Conservation (phyloP, 2,797 vertebrate species). For the Argyrosomus regius region DNA sequence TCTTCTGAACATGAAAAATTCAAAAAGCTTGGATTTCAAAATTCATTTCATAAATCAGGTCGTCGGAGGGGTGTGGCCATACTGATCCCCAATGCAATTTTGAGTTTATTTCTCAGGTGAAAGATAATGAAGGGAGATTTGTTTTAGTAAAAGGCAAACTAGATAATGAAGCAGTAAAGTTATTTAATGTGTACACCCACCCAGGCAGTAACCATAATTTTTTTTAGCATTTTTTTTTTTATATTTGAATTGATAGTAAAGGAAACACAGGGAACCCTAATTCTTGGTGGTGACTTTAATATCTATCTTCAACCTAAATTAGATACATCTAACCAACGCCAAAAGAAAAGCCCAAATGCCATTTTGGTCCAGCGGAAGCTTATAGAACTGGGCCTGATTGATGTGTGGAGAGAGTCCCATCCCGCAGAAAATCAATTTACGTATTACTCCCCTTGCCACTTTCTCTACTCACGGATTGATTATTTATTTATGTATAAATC, state of each 20-base stretch:
- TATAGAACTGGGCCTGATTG: neutral
- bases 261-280: neutral
- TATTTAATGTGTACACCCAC: too few species aligned
- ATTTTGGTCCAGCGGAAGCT: neutral
- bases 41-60: neutral
- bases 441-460: neutral
- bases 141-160: conserved; percentile 14
- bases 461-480: too few species aligned
- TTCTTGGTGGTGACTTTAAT: conserved; percentile 15
- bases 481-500: too few species aligned
- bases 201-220: too few species aligned
- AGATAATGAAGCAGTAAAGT: neutral
- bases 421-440: conserved; percentile 1
- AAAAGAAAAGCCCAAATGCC: conserved; percentile 1
- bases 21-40: conserved; percentile 8
- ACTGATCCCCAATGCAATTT: conserved; percentile 30
- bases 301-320: neutral
- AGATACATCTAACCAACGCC: conserved; percentile 6
- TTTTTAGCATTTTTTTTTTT: too few species aligned
- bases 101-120: conserved; percentile 9
- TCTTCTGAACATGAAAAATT: conserved; percentile 22
- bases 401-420: conserved; percentile 1
- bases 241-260: too few species aligned
- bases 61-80: conserved; percentile 23
- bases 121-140: conserved; percentile 30